phyloP scores from a whole-genome alignment of 2,113 vertebrate genomes.

The Perognathus longimembris region DNA sequence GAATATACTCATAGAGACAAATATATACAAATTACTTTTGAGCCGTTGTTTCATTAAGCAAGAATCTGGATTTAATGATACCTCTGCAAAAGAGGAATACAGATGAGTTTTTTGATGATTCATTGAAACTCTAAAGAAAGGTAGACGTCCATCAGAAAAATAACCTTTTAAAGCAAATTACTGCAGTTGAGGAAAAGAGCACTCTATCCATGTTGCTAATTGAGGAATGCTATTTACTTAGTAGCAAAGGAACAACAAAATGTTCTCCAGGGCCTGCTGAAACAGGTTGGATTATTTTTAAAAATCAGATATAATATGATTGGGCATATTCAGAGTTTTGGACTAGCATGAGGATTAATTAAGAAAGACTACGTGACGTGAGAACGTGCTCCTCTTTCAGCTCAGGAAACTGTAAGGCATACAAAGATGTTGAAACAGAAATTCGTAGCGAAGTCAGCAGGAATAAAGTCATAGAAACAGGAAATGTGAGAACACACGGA shows the following conservation, averaged over 20 bases:
- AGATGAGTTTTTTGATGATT: background rate
- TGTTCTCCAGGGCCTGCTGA: background rate
- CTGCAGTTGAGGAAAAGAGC: background rate
- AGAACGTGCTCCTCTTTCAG: background rate
- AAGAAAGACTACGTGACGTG: background rate
- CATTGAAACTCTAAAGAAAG: constrained; percentile 30
- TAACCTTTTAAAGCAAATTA: background rate
- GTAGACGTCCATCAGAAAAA: background rate
- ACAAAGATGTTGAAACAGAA: background rate
- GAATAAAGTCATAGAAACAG: background rate
- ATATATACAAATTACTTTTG: background rate
- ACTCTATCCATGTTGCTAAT: background rate
- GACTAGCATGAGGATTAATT: background rate
- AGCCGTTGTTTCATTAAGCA: background rate
- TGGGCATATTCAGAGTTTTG: background rate
- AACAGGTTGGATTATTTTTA: background rate
- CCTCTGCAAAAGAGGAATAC: background rate
- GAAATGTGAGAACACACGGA: background rate
- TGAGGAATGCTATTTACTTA: background rate
- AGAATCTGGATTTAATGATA: background rate
- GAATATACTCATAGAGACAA: background rate
- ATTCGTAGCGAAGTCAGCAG: background rate
- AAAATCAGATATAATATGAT: background rate
- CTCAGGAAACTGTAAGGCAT: background rate
- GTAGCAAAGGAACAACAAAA: background rate